Evolutionary conservation across 2,113 vertebrate species (phyloP), one percentile per base, ranked within the genome.

Genomic region (Phaethon lepturus): DNA sequence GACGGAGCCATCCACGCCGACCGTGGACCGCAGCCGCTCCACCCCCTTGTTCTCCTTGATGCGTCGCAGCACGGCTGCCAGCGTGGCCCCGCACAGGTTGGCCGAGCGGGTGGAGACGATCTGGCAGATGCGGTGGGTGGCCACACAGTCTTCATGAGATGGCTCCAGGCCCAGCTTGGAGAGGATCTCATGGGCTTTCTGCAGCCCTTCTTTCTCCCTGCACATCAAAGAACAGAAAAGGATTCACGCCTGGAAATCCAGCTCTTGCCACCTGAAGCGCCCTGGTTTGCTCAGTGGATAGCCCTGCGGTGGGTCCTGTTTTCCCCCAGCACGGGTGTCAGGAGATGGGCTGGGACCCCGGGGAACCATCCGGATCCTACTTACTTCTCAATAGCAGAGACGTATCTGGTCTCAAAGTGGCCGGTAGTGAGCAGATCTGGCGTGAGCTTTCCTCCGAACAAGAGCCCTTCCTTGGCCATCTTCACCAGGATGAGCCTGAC

Each of bases 401-500:
- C 98, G 0, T 98, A 98, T 98, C 97, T 99, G 90, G 99, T 99
- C 95, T 98, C 98, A 64, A 99, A 99, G 95, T 97, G 97, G 45
- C 98, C 99, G 0, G 97, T 99, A 52, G 98, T 98, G 75, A 99
- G 98, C 58, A 99, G 98, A 20, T 98, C 98, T 0, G 98, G 86
- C 1, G 99, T 98, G 28, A 99, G 98, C 72, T 88, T 99, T 25
- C 99, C 99, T 49, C 98, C 97, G 25, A 99, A 99, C 31, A 99
- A 62, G 62, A 99, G 98, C 68, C 98, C 97, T 13, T 99, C 99
- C 98, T 99, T 99, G 93, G 99, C 84, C 99, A 99, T 99, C 97
- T 98, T 99, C 95, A 99, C 99, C 93, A 99, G 98, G 97, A 99
- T 99, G 62, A 99, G 98, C 15, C 99, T 98, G 77, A 99, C 99